Conservation (phyloP, 1,140 invertebrate genomes). For the Ceratina japonica region DNA sequence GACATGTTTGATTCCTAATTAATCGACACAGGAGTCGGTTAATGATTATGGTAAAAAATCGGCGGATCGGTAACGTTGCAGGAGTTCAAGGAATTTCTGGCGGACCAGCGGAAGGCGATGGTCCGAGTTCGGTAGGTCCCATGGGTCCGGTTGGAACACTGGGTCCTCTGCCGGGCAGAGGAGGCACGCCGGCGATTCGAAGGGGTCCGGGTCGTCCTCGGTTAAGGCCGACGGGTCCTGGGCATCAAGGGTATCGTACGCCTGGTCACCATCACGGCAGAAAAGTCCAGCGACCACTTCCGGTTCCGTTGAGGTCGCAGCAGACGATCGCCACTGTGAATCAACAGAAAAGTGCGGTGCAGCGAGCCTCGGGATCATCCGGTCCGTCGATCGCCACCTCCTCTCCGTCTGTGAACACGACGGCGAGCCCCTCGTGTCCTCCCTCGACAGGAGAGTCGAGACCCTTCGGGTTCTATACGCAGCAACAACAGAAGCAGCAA, state of each 20-base stretch:
- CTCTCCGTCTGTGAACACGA: conserved; percentile 3
- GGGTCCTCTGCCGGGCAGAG: conserved; percentile 49
- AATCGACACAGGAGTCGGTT: too few species aligned
- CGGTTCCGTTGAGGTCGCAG: conserved; percentile 74
- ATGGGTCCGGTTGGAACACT: conserved; percentile 62
- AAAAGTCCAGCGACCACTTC: conserved; percentile 73
- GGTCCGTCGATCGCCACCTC: conserved; percentile 58
- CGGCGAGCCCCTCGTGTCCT: conserved; percentile 12
- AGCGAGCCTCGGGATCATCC: conserved; percentile 43
- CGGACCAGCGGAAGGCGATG: conserved; percentile 69
- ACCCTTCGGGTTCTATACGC: conserved; percentile 78
- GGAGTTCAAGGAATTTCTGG: conserved; percentile 53
- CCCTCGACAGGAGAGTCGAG: conserved; percentile 57
- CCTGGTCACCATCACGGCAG: conserved; percentile 74
- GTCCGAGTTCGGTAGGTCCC: conserved; percentile 69
- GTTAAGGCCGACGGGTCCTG: conserved; percentile 83
- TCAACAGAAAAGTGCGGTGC: conserved; percentile 57
- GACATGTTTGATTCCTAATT: too few species aligned
- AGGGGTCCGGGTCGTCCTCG: conserved; percentile 89
- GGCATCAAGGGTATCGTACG: conserved; percentile 81
- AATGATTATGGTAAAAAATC: too few species aligned
- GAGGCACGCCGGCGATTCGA: conserved; percentile 72
- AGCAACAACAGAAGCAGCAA: conserved; percentile 59
- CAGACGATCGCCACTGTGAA: conserved; percentile 60
- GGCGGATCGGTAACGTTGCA: conserved; percentile 39